Evolutionary conservation across 2,113 vertebrate species (phyloP).

Genomic region (Leiothrix lutea): DNA sequence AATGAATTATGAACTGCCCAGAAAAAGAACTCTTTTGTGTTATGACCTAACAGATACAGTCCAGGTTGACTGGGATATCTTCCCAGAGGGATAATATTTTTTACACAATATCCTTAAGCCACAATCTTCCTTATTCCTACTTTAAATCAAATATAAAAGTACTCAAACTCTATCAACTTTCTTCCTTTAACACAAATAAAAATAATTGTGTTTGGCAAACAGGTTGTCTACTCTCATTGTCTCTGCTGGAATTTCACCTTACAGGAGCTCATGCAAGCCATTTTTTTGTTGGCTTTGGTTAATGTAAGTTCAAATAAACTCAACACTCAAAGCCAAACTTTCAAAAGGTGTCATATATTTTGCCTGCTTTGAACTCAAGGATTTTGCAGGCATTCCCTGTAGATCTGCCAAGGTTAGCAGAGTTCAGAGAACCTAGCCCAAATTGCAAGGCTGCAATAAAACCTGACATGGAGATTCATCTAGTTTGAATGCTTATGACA

Average conservation of each 20-base stretch:
- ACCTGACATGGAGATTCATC: slow-evolving; percentile 18
- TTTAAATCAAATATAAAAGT: slow-evolving; percentile 42
- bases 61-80: background rate
- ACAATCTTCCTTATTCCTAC: slow-evolving; percentile 3
- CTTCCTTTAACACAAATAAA: slow-evolving; percentile 22
- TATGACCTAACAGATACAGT: background rate
- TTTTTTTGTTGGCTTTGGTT: slow-evolving; percentile 53
- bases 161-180: slow-evolving; percentile 4
- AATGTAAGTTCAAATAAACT: slow-evolving; percentile 60
- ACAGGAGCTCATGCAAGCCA: slow-evolving; percentile 21
- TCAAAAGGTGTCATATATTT: slow-evolving; percentile 62
- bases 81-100: background rate
- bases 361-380: slow-evolving; percentile 57
- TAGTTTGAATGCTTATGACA: background rate
- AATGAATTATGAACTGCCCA: background rate
- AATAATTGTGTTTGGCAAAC: slow-evolving; percentile 48
- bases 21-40: background rate
- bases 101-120: background rate
- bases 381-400: slow-evolving; percentile 55
- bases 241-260: slow-evolving; percentile 50
- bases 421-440: slow-evolving; percentile 55
- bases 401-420: slow-evolving; percentile 61
- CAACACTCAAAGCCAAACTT: slow-evolving; percentile 46
- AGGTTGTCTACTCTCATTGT: slow-evolving; percentile 1
- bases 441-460: slow-evolving; percentile 34